Evolutionary conservation across 2,888 invertebrate genomes (phyloP).

Genomic region (Linhomoeus sp.): DNA sequence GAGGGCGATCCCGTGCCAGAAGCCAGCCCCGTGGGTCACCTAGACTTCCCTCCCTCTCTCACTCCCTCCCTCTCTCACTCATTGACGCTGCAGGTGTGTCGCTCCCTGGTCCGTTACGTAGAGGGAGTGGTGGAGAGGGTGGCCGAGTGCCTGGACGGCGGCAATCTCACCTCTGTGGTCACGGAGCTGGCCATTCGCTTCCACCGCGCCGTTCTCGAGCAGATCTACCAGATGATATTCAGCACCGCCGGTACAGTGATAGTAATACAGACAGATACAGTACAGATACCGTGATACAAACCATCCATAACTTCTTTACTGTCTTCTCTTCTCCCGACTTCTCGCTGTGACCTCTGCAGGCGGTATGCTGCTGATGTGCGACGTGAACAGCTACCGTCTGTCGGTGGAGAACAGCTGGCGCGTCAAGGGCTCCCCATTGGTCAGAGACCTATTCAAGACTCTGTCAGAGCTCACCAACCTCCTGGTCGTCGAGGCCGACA

Average conservation of each 20-base stretch:
- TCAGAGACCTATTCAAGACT: conserved; percentile 75
- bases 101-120: conserved; percentile 25
- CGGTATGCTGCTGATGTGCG: conserved; percentile 91
- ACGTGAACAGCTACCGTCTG: conserved; percentile 86
- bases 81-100: conserved; percentile 11
- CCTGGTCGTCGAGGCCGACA: conserved; percentile 79
- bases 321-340: no score
- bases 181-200: conserved; percentile 75
- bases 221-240: conserved; percentile 53
- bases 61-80: not conserved
- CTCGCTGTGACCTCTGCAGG: no score
- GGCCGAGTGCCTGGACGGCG: conserved; percentile 64
- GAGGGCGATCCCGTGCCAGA: conserved; percentile 8
- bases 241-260: not conserved
- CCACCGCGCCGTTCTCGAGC: conserved; percentile 78
- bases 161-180: conserved; percentile 63
- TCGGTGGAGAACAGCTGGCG: conserved; percentile 30
- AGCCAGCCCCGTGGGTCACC: conserved; percentile 1
- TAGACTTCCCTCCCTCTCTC: no score
- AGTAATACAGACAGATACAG: no score
- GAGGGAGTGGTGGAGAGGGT: conserved; percentile 49
- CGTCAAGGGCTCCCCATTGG: conserved; percentile 36
- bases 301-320: no score
- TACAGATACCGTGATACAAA: no score
- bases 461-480: conserved; percentile 87